Evolutionary conservation across 1,140 invertebrate genomes (phyloP).

Genomic region (Orchestia grillus): DNA sequence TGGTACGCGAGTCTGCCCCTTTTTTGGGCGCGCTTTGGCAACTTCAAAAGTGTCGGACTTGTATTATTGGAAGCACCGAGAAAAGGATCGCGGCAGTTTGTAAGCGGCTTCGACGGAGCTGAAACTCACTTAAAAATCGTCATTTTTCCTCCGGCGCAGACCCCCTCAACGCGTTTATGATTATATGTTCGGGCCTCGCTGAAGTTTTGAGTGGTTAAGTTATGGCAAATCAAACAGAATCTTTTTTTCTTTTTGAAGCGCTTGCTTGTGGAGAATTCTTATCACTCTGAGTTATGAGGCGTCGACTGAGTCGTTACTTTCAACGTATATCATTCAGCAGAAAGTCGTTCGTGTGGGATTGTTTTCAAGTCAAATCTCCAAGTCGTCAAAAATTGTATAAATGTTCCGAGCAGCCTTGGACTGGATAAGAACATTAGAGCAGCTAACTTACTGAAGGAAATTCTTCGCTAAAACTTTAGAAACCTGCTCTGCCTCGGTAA

Average conservation of each 20-base stretch:
- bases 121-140: not conserved
- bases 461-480: not conserved
- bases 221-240: not conserved
- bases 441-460: not conserved
- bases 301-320: not conserved
- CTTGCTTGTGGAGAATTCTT: not conserved
- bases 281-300: not conserved
- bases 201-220: not conserved
- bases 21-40: not conserved
- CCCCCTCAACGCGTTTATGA: not conserved
- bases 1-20: not conserved
- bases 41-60: conserved; percentile 39
- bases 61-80: conserved; percentile 50
- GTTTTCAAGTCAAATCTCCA: not conserved
- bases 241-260: not conserved
- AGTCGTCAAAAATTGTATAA: not conserved
- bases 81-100: conserved; percentile 38
- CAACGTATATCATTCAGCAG: not conserved
- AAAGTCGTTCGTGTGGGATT: not conserved
- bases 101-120: not conserved
- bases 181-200: not conserved
- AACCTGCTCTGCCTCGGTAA: too few relatives aligned
- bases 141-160: not conserved
- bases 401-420: not conserved
- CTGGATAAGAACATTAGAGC: not conserved